Evolutionary conservation across 2,888 invertebrate species (phyloP), one percentile per base, ranked within the genome.

Genomic region (Drosophila suboccidentalis): DNA sequence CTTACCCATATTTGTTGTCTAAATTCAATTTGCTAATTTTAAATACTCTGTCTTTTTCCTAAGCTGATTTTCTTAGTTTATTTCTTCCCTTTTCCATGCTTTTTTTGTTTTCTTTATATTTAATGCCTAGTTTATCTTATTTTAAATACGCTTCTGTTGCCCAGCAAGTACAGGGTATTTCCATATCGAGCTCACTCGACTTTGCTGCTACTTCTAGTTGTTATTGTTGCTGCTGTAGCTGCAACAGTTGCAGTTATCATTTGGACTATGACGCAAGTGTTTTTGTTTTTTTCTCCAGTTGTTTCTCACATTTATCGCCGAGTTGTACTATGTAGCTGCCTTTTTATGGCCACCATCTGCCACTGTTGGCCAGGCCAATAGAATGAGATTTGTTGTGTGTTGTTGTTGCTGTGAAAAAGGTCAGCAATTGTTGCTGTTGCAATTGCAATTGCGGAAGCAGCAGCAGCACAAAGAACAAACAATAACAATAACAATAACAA

Each of bases 401-500:
- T 29, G 26, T 46, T 61, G 59, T 38, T 59, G 53, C 64, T 68
- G 75, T 47, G 55, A 70, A 76, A 78, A 78, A 79, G 79, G 77
- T 71, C 79, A 77, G 68, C 51, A 54, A 19, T 53, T 58, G 61
- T 60, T 60, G 68, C 55, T 58, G 19, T 53, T 60, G 68, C 55
- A 54, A 15, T 53, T 51, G 75, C 55, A 72, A 82, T 82, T 75
- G 73, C 80, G 82, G 82, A 81, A 81, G 73, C 75, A 69, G 34
- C 51, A 22, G 3, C 26, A 26, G 26, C 26, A 47, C 19, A 55
- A 55, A 51, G 41, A 43, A 26, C 44, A 44, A 34, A 55, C 43
- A 22, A 19, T 2, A 19, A 19, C 43, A 22, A 19, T 2, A 19
- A 19, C 19, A 19, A 22, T 22, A 22, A 22, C 22, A 55, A 44